Evolutionary conservation across 2,888 invertebrate genomes (phyloP), one percentile per base, ranked within the genome.

Genomic region (Metellina segmentata): DNA sequence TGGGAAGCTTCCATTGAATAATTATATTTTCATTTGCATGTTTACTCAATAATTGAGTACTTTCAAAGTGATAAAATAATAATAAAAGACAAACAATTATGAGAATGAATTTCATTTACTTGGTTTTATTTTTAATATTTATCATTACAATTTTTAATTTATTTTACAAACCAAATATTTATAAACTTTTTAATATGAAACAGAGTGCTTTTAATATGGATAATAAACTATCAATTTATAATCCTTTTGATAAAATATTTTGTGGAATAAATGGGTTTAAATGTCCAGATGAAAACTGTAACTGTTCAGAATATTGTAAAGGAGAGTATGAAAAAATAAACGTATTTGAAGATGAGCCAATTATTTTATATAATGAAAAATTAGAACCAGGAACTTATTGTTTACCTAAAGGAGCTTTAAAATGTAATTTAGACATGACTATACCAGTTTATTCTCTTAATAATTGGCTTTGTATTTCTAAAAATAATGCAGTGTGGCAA

Each of bases 61-160:
- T 83, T 20, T 83, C 72, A 83, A 83, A 83, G 52, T 83, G 16
- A 72, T 83, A 83, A 13, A 83, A 83, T 13, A 83, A 83, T 83
- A 83, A 83, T 83, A 83, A 83, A 83, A 83, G 83, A 83, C 83
- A 83, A 51, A 51, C 19, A 51, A 83, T 20, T 0, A 83, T 83
- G 72, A 83, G 16, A 72, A 83, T 83, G 6, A 72, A 83, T 71
- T 71, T 83, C 71, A 83, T 83, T 72, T 83, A 72, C 72, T 72
- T 72, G 20, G 83, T 52, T 83, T 83, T 83, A 52, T 72, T 83
- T 83, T 52, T 83, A 20, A 72, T 83, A 19, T 83, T 83, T 72
- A 11, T 51, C 0, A 72, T 83, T 20, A 83, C 83, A 13, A 83
- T 83, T 51, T 51, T 83, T 52, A 83, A 83, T 83, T 83, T 83